Conservation (phyloP, 2,888 invertebrate species). For the Drosophila silvestris region DNA sequence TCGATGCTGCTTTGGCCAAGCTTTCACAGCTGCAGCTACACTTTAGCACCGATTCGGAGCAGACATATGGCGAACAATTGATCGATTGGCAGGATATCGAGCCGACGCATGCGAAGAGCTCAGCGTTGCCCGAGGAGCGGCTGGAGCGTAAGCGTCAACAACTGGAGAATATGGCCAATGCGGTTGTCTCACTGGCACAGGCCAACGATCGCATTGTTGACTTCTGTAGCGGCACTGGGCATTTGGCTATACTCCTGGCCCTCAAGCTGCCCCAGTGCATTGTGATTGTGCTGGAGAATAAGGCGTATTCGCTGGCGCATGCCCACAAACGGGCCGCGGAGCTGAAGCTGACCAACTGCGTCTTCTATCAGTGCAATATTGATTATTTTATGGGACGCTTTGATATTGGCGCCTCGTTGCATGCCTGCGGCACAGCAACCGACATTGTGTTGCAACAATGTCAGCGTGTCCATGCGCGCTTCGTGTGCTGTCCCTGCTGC, state of each 20-base stretch:
- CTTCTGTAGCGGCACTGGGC: constrained; percentile 97
- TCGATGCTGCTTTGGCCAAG: constrained; percentile 87
- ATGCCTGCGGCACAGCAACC: constrained; percentile 97
- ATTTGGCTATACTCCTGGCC: constrained; percentile 94
- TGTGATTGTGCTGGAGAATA: constrained; percentile 95
- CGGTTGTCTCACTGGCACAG: constrained; percentile 90
- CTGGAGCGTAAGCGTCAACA: constrained; percentile 93
- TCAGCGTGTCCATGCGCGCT: constrained; percentile 90
- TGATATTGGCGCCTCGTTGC: constrained; percentile 94
- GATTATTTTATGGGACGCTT: constrained; percentile 94
- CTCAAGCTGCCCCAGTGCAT: constrained; percentile 91
- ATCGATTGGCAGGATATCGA: constrained; percentile 89
- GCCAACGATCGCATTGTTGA: constrained; percentile 92
- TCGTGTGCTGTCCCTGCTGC: constrained; percentile 97
- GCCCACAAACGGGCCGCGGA: constrained; percentile 90
- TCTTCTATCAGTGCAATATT: constrained; percentile 94
- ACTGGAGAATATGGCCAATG: constrained; percentile 92
- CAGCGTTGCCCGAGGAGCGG: constrained; percentile 91
- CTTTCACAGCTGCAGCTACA: constrained; percentile 76
- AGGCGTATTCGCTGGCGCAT: constrained; percentile 92
- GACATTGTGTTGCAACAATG: constrained; percentile 96
- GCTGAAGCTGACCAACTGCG: constrained; percentile 90
- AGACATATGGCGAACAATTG: constrained; percentile 61
- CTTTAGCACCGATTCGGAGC: constrained; percentile 73
- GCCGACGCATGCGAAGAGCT: constrained; percentile 91